These are phyloP conservation scores for Alaudala cheleensis DNA, from an alignment of 2,113 vertebrate species.

Conservation along the genomic window DNA sequence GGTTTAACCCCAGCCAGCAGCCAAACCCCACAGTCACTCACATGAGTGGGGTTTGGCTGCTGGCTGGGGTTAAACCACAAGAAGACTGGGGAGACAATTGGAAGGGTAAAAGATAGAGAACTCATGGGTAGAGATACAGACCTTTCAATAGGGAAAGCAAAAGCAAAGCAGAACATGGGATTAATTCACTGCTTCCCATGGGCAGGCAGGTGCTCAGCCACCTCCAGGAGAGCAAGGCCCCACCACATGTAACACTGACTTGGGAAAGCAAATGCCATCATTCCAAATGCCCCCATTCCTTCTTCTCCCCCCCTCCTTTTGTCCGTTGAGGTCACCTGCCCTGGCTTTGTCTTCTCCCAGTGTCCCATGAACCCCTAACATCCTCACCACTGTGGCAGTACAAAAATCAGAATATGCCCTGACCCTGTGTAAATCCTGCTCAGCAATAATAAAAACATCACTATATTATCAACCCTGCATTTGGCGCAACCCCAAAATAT, in stretches of 20 bases:
- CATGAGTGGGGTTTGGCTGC: too few relatives aligned
- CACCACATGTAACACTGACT: background rate
- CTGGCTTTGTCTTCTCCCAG: background rate
- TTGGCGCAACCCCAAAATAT: background rate
- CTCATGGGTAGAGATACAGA: background rate
- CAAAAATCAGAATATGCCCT: background rate
- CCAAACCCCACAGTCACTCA: background rate
- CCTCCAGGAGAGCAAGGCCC: background rate
- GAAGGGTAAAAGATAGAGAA: background rate
- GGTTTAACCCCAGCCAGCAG: background rate
- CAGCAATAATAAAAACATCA: background rate
- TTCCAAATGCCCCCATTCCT: background rate
- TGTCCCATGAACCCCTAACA: background rate
- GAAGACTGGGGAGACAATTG: fast-evolving
- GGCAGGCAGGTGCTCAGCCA: background rate
- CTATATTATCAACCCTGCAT: background rate
- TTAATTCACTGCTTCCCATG: background rate
- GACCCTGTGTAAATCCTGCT: background rate
- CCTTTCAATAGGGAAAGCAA: background rate
- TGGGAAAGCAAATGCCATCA: background rate
- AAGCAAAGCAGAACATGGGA: background rate
- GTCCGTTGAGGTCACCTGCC: background rate
- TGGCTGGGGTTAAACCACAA: too few relatives aligned
- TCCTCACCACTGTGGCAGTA: background rate
- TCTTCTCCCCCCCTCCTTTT: background rate